Base-by-base conservation (phyloP, 2,113 vertebrate species). In the Rallus limicola region DNA sequence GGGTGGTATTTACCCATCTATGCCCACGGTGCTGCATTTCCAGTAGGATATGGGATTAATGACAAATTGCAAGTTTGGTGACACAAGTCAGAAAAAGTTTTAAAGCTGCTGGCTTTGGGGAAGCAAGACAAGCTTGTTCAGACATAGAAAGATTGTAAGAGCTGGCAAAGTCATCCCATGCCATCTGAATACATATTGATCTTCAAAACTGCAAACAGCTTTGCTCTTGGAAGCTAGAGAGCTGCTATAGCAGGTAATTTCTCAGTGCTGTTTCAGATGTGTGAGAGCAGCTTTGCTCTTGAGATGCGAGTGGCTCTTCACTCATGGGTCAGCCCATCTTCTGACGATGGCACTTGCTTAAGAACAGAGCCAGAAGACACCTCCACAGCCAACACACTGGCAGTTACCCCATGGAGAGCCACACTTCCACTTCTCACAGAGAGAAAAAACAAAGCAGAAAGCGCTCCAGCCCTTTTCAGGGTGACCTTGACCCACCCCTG, bases 371-470 rank as follows among this genome's bases (percentile, higher is more conserved):
- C 48, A 52, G 59, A 24, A n/a, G 42, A 64, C 8, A 44, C 3
- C 52, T 59, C 74, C 56, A 29, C 0, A 6, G 59, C 38, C 67
- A 34, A 24, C 0, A 0, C 0, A 6, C 64, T 40, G 11, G 55
- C 9, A 21, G 20, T 63, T 69, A 46, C 53, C 65, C 50, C 9
- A 12, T 0, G 2, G 33, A 75, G 33, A 72, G 14, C 70, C 46
- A 34, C 2, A 8, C 4, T 81, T 74, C 53, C 68, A 34, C 63
- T 87, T 58, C 81, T 75, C 5, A 0, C 82, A 34, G 72, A 0
- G 0, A 52, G 60, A 77, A 36, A 60, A 69, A 77, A 72, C 44
- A 28, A 58, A 74, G 40, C 3, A 4, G 14, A 58, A 85, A 82
- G 36, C 6, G 16, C n/a, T 82, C 44, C 44, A 44, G 72, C 17